These are phyloP conservation scores for Disparrhopalites patrizii DNA, from an alignment of 2,888 invertebrate genomes.

Conservation along the genomic window DNA sequence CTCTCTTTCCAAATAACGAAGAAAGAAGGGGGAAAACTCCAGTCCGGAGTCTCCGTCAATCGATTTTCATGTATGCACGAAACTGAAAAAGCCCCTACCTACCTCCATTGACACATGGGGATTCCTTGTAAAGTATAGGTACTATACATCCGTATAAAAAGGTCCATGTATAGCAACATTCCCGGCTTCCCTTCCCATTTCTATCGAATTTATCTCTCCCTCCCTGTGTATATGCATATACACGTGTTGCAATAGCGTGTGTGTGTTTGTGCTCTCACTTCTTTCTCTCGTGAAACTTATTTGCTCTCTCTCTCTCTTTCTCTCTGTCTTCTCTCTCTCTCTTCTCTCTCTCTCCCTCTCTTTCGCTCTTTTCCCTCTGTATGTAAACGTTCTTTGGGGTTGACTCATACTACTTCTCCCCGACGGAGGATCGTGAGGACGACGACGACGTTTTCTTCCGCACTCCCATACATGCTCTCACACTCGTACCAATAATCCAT, in stretches of 20 bases:
- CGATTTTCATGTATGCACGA: conserved; percentile 12
- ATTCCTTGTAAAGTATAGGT: neutral
- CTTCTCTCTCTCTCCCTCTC: neutral
- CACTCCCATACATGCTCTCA: conserved; percentile 16
- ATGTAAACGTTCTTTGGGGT: conserved; percentile 13
- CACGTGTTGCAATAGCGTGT: no score
- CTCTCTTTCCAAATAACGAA: conserved; percentile 21
- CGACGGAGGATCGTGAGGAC: conserved; percentile 15
- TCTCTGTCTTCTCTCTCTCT: neutral
- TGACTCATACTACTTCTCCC: conserved; percentile 12
- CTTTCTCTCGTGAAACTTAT: neutral
- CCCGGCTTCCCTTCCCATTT: conserved; percentile 15
- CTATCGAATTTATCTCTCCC: conserved; percentile 15
- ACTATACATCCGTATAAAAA: neutral
- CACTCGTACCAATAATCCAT: conserved; percentile 33
- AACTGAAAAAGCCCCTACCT: neutral
- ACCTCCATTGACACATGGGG: conserved; percentile 4
- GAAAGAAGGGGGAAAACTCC: conserved; percentile 19
- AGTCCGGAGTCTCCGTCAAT: conserved; percentile 20
- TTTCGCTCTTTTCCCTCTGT: neutral
- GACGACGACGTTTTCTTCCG: conserved; percentile 18
- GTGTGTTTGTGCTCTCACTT: neutral
- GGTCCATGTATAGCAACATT: neutral
- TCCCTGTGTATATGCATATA: neutral
- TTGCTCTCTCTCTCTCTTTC: neutral